Conservation (phyloP, 2,888 invertebrate species). For the Horisme vitalbata region DNA sequence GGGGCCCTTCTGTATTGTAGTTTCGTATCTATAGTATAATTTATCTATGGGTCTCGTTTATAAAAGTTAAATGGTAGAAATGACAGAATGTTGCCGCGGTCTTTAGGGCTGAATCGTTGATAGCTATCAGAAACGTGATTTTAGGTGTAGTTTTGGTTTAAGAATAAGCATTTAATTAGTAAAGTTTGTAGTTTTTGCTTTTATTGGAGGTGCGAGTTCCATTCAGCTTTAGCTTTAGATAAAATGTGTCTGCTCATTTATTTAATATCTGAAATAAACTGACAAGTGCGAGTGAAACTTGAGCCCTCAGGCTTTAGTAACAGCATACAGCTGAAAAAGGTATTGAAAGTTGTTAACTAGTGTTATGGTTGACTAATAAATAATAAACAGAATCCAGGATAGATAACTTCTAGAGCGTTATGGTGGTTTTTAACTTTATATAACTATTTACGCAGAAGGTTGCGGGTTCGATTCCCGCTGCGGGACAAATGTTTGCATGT, state of each 20-base stretch:
- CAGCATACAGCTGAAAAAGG: no score
- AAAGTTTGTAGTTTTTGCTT: conserved; percentile 2
- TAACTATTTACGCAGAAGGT: no score
- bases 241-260: background rate
- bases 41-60: conserved; percentile 23
- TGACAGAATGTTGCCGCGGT: conserved; percentile 64
- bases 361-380: no score
- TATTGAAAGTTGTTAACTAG: no score
- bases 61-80: conserved; percentile 63
- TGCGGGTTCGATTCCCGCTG: no score
- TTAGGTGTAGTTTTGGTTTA: conserved; percentile 42
- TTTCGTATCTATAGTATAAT: conserved; percentile 9
- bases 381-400: no score
- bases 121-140: conserved; percentile 57
- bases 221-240: conserved; percentile 12
- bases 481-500: no score
- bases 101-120: conserved; percentile 55
- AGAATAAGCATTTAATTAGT: conserved; percentile 22
- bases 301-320: no score
- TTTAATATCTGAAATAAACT: background rate
- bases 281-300: no score
- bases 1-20: background rate
- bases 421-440: no score
- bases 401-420: no score
- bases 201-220: conserved; percentile 11